Conservation (phyloP, 2,113 vertebrate species). For the Ceyx cyanopectus region DNA sequence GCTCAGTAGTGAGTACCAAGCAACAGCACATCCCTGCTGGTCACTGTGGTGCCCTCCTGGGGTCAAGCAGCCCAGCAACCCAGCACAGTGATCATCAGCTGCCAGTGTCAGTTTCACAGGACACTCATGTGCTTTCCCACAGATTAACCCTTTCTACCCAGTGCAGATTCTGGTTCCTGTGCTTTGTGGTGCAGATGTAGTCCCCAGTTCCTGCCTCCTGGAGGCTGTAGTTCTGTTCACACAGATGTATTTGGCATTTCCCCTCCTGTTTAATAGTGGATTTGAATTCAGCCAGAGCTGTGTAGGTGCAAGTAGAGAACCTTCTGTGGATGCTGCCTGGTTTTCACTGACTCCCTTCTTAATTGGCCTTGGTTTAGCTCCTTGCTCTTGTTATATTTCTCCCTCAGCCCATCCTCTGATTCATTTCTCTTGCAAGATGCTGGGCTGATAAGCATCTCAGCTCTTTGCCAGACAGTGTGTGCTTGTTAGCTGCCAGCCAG, state of each 20-base stretch:
- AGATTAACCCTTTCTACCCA: background rate
- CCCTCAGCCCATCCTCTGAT: background rate
- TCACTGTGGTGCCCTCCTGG: background rate
- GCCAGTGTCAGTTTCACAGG: background rate
- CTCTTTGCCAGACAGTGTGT: background rate
- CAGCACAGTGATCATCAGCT: background rate
- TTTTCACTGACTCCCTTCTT: background rate
- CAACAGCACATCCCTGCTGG: background rate
- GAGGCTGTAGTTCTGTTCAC: background rate
- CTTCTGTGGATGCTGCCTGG: background rate
- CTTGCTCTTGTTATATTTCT: background rate
- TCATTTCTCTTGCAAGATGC: background rate
- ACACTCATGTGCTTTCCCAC: background rate
- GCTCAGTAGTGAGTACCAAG: background rate
- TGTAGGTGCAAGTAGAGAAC: background rate
- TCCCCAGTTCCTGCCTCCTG: background rate
- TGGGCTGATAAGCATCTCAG: constrained; percentile 16
- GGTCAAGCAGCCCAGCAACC: background rate
- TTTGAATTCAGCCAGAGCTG: background rate
- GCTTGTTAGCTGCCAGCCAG: constrained; percentile 38
- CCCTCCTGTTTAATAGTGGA: background rate
- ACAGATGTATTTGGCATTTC: background rate
- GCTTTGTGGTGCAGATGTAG: fast-evolving
- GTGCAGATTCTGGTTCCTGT: background rate
- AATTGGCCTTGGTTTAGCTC: background rate